Evolutionary conservation across 2,888 invertebrate genomes (phyloP).

Genomic region (Apamea monoglypha): DNA sequence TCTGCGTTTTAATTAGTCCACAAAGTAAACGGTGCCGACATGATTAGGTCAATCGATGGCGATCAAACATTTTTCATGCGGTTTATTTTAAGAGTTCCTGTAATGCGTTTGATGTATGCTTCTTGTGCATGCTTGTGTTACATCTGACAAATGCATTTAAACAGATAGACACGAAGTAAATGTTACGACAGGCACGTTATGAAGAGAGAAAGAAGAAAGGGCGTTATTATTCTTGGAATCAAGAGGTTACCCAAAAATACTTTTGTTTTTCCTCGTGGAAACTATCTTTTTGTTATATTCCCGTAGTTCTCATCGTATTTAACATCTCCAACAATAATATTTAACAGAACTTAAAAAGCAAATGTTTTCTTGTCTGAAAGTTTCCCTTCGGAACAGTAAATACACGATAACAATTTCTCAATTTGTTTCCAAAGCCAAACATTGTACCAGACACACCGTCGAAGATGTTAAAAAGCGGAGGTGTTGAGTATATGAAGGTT

Average conservation of each 20-base stretch:
- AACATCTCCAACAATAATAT: constrained; percentile 42
- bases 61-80: constrained; percentile 81
- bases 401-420: constrained; percentile 77
- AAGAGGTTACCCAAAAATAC: constrained; percentile 21
- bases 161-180: constrained; percentile 49
- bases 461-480: constrained; percentile 84
- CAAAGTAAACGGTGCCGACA: constrained; percentile 79
- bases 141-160: constrained; percentile 59
- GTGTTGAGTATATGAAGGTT: constrained; percentile 83
- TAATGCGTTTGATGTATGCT: constrained; percentile 68
- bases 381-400: constrained; percentile 73
- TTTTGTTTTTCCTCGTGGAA: constrained; percentile 19
- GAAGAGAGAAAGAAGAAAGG: constrained; percentile 45
- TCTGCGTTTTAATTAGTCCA: constrained; percentile 77
- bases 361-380: constrained; percentile 66
- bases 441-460: constrained; percentile 76
- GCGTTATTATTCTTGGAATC: constrained; percentile 41
- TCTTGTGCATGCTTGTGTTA: constrained; percentile 46
- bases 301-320: constrained; percentile 8
- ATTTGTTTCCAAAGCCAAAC: constrained; percentile 78
- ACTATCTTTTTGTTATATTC: constrained; percentile 16
- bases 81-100: constrained; percentile 75
- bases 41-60: constrained; percentile 84
- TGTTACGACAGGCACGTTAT: constrained; percentile 50
- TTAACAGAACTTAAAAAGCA: constrained; percentile 56